Base-by-base conservation (phyloP, 2,888 invertebrate genomes). In the Cerceris rybyensis region DNA sequence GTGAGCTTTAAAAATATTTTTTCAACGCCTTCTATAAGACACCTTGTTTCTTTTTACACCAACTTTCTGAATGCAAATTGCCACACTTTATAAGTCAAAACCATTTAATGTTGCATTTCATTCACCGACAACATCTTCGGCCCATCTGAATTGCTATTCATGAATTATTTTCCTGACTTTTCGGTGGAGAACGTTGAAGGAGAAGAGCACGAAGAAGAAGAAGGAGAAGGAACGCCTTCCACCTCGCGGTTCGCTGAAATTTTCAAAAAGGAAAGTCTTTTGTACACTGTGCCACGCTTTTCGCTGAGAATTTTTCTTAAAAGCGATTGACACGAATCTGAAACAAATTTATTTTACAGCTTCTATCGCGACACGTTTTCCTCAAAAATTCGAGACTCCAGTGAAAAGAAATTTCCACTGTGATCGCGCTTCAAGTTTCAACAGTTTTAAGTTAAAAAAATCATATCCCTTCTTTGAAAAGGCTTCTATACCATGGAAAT, bases 91-190 rank as follows among this genome's bases (percentile, higher is more conserved):
- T 61, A 46, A 49, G 42, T 60, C 39, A 54, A 78, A 70, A 65
- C 70, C 78, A 78, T 78, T 78, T 77, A 70, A 71, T 63, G 70
- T 67, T 14, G 54, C 77, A 50, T 70, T 58, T 70, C 66, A 70
- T 76, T 63, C 70, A 58, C 54, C 70, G 70, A 9, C 77, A 65
- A 76, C 78, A 70, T 76, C 70, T 66, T 58, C 77, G 57, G 46
- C 66, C 66, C 58, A 57, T 50, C 42, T 61, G 77, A 70, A 70
- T 67, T 61, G 61, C 66, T 43, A 67, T 78, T 70, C 78, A 50
- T 61, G 77, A 76, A 78, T 78, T 76, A 78, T 70, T 76, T 59
- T 46, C 42, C 11, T n/a, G 61, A 58, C 43, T 59, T 71, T 72
- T 54, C 42, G 65, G 58, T n/a, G 50, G n/a, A 50, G 50, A 50